Conservation (phyloP, 2,888 invertebrate genomes). For the Chromoteleia sp. region DNA sequence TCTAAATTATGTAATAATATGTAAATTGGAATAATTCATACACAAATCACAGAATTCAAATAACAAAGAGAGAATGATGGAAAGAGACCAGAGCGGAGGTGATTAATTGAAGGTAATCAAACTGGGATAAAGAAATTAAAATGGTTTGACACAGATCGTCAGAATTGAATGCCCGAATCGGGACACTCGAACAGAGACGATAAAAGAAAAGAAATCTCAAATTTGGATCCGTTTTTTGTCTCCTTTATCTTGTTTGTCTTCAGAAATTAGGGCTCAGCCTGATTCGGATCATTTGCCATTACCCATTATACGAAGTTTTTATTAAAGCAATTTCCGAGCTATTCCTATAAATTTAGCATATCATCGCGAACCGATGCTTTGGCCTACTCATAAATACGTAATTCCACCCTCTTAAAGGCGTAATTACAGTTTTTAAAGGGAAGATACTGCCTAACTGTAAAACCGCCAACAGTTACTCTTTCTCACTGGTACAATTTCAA, state of each 20-base stretch:
- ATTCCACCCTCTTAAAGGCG: slow-evolving; percentile 53
- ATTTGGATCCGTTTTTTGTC: too few relatives aligned
- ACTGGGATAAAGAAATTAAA: background rate
- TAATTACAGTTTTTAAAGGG: slow-evolving; percentile 59
- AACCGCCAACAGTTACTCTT: slow-evolving; percentile 54
- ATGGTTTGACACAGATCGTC: background rate
- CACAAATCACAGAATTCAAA: too few relatives aligned
- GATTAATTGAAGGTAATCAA: background rate
- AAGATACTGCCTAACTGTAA: slow-evolving; percentile 53
- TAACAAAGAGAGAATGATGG: too few relatives aligned
- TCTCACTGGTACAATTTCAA: slow-evolving; percentile 40
- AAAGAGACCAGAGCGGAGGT: background rate
- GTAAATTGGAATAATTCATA: too few relatives aligned
- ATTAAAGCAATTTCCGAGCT: background rate
- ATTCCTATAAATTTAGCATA: slow-evolving; percentile 26
- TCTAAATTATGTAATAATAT: too few relatives aligned
- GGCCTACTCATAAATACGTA: slow-evolving; percentile 38
- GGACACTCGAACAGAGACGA: too few relatives aligned
- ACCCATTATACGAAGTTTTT: too few relatives aligned
- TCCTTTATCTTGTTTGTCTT: too few relatives aligned
- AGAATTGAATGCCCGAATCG: background rate
- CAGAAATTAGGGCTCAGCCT: background rate
- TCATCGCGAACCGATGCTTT: background rate
- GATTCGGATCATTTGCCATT: background rate
- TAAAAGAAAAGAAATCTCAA: too few relatives aligned